Base-by-base conservation (phyloP, 2,797 vertebrate genomes). In the Bryconaethiops microstoma region DNA sequence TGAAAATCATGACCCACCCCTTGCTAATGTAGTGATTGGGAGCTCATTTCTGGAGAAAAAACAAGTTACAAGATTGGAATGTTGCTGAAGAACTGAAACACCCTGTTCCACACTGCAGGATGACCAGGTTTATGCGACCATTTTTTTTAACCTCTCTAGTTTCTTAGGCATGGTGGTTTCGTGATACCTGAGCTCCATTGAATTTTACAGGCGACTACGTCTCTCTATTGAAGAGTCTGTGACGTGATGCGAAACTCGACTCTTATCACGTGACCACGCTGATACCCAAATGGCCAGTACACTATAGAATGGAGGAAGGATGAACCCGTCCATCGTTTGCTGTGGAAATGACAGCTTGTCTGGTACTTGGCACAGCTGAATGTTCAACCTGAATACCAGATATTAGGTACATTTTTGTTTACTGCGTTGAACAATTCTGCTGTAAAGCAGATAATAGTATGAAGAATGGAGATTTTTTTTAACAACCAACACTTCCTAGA, bases 181-280 rank as follows among this genome's bases (percentile, higher is more conserved):
- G 42, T 82, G 81, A 78, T 50, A 82, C 59, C 63, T 74, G 76
- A 78, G 70, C 70, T 62, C 59, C 42, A 74, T 54, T 82, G 63
- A 72, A 35, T 82, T 74, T 82, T 69, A 74, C 70, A 74, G 76
- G 40, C 69, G 48, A 72, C 65, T 42, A 25, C n/a, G 72, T 77
- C 39, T 10, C 74, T 65, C 76, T 78, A 40, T 74, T 78, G 54
- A 81, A 63, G 59, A 62, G 45, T 59, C n/a, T n/a, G 25, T 52
- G 74, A 78, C 63, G 42, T 67, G 52, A 73, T 68, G 76, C 62
- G 70, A 78, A 82, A 74, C 76, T 29, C 2, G 70, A 82, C 42
- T 59, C 75, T n/a, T 60, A 10, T 52, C 23, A 25, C 54, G 74
- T 68, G 62, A 45, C 23, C 76, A 50, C 57, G 65, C 14, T 40